Evolutionary conservation across 2,797 vertebrate species (phyloP).

Genomic region (Rhinogobio ventralis): DNA sequence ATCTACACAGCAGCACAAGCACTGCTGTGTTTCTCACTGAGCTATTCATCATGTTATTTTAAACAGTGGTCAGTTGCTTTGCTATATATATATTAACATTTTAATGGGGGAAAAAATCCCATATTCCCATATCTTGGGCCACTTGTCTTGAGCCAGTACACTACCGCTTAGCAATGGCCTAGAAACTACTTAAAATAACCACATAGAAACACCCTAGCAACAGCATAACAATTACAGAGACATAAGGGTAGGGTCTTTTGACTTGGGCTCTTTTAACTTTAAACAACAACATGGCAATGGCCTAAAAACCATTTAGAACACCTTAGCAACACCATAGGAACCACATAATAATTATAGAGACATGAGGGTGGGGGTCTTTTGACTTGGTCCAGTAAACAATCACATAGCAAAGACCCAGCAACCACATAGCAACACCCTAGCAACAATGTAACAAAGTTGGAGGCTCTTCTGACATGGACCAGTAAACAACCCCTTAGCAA

Average conservation of each 20-base stretch:
- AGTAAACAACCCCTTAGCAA: not conserved
- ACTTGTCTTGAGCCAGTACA: not conserved
- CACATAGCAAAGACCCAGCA: not conserved
- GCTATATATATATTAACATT: not conserved
- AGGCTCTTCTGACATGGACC: too few species aligned
- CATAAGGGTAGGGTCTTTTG: not conserved
- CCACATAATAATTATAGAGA: not conserved
- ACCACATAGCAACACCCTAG: not conserved
- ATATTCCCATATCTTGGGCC: not conserved
- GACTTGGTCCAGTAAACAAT: not conserved
- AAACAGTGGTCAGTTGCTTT: not conserved
- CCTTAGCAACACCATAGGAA: not conserved
- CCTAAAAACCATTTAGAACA: not conserved
- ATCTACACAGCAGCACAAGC: conserved; percentile 36
- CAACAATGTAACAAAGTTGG: not conserved
- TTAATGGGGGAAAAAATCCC: not conserved
- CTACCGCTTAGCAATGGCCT: not conserved
- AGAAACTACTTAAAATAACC: not conserved
- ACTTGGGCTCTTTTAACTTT: not conserved
- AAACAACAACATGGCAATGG: not conserved
- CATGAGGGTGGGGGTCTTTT: not conserved
- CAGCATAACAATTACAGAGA: not conserved
- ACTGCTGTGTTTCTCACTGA: conserved; percentile 10
- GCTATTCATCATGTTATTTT: not conserved
- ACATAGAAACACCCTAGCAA: not conserved